phyloP scores from a whole-genome alignment of 2,888 invertebrate species.

The Mimas tiliae region DNA sequence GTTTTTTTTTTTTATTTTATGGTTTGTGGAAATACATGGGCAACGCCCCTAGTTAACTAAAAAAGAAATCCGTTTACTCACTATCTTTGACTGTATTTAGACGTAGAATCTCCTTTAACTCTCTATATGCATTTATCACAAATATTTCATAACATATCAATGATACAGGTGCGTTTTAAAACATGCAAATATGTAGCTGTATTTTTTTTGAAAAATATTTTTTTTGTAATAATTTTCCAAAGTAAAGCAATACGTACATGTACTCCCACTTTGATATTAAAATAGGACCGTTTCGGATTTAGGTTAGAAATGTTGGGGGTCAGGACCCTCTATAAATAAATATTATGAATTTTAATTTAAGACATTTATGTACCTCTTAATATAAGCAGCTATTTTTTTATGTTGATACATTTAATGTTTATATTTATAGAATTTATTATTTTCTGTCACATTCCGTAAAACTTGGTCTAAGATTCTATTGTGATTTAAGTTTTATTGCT shows the following conservation, averaged over 20 bases:
- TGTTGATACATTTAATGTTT: not conserved
- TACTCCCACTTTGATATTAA: not conserved
- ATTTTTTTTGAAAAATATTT: not conserved
- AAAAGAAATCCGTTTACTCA: not conserved
- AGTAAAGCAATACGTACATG: not conserved
- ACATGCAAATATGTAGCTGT: not conserved
- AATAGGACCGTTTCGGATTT: not conserved
- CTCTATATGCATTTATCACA: not conserved
- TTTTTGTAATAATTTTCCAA: not conserved
- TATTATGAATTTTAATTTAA: too few relatives aligned
- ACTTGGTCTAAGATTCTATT: not conserved
- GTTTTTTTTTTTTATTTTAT: too few relatives aligned
- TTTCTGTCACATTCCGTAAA: not conserved
- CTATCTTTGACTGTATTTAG: not conserved
- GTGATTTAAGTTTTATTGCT: not conserved
- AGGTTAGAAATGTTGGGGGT: not conserved
- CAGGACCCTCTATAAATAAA: not conserved
- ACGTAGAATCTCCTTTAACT: not conserved
- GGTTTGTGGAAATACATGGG: too few relatives aligned
- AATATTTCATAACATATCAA: not conserved
- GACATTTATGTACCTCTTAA: constrained; percentile 2
- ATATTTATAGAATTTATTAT: not conserved
- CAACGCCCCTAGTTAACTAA: too few relatives aligned
- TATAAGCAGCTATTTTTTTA: constrained; percentile 8
- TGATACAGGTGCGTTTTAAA: not conserved